These are phyloP conservation scores for Heterotis niloticus DNA, from an alignment of 2,113 vertebrate species.

Conservation along the genomic window DNA sequence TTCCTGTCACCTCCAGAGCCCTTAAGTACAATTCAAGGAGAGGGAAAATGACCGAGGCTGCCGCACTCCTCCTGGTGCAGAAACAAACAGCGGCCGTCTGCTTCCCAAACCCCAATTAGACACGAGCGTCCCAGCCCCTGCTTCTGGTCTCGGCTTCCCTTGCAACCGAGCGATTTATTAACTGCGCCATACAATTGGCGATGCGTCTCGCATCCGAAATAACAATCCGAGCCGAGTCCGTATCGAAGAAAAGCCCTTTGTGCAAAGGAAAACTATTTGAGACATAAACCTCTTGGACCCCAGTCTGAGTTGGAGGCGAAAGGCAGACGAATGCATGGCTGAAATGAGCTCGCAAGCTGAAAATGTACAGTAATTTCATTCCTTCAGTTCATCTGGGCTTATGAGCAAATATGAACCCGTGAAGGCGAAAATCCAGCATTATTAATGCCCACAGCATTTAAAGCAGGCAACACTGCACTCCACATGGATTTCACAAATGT, in stretches of 20 bases:
- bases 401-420: conserved; percentile 21
- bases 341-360: conserved; percentile 17
- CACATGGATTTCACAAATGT: conserved; percentile 10
- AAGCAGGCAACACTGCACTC: not conserved
- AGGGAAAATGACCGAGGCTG: not conserved
- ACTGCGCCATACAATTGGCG: conserved; percentile 19
- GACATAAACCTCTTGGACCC: conserved; percentile 2
- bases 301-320: conserved; percentile 2
- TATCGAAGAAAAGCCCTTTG: conserved; percentile 1
- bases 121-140: not conserved
- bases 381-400: conserved; percentile 5
- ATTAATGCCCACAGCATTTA: conserved; percentile 11
- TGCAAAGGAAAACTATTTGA: conserved; percentile 19
- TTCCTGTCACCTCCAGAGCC: conserved; percentile 21
- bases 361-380: conserved; percentile 25
- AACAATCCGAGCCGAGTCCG: conserved; percentile 22
- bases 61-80: not conserved
- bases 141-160: not conserved
- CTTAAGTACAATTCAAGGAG: conserved; percentile 14
- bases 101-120: not conserved
- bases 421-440: not conserved
- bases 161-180: conserved; percentile 18
- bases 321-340: conserved; percentile 21
- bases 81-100: not conserved
- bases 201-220: conserved; percentile 29